Evolutionary conservation across 2,888 invertebrate species (phyloP).

Genomic region (Nomada hirtipes): DNA sequence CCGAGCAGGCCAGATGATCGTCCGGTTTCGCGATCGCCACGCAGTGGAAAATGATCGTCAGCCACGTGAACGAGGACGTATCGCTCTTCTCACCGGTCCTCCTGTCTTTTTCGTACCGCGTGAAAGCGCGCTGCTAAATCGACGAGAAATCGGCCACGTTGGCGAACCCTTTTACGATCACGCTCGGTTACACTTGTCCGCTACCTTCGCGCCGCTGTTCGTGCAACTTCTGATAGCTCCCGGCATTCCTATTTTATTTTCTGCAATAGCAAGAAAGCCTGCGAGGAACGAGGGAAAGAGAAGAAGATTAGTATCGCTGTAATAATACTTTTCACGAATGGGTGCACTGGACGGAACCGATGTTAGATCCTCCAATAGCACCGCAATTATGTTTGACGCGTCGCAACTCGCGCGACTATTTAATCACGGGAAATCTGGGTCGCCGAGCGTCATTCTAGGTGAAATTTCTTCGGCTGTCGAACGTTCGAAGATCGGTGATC

Average conservation of each 20-base stretch:
- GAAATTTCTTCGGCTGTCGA: constrained; percentile 42
- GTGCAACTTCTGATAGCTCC: too few species aligned
- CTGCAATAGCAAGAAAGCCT: too few species aligned
- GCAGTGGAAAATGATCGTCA: constrained; percentile 60
- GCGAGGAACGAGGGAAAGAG: too few species aligned
- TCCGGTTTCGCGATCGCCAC: constrained; percentile 67
- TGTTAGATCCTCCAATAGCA: neutral
- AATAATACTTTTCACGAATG: too few species aligned
- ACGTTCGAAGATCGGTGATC: neutral
- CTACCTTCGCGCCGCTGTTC: too few species aligned
- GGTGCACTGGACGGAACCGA: neutral
- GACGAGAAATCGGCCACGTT: too few species aligned
- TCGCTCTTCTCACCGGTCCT: constrained; percentile 56
- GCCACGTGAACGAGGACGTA: constrained; percentile 55
- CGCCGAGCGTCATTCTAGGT: constrained; percentile 30
- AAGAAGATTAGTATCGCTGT: too few species aligned
- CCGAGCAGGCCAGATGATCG: constrained; percentile 54
- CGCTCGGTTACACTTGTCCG: too few species aligned
- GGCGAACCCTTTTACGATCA: too few species aligned
- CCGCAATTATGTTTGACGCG: constrained; percentile 15
- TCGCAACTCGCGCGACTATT: neutral
- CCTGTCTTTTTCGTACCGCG: constrained; percentile 6
- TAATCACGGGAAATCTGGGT: constrained; percentile 42
- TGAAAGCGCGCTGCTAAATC: neutral
- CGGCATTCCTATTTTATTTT: too few species aligned